phyloP scores from a whole-genome alignment of 2,797 vertebrate genomes.

The Enoplosus armatus region DNA sequence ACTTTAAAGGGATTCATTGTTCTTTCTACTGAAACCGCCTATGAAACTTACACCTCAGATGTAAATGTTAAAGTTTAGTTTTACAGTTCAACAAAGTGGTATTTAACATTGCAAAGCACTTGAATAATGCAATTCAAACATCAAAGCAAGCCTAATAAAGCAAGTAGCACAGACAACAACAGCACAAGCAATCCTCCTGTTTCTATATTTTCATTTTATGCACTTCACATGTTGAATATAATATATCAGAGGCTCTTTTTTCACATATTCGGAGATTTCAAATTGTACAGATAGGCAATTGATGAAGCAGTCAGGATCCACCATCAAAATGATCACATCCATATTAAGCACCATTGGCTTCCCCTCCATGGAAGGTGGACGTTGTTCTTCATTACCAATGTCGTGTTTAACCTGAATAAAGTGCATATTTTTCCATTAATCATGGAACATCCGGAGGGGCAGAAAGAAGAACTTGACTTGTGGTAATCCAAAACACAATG shows the following conservation, averaged over 20 bases:
- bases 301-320: background rate
- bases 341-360: background rate
- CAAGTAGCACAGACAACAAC: background rate
- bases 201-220: constrained; percentile 2
- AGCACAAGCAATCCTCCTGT: background rate
- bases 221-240: background rate
- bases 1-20: background rate
- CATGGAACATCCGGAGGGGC: background rate
- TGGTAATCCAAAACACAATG: constrained; percentile 13
- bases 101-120: constrained; percentile 12
- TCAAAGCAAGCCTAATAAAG: constrained; percentile 17
- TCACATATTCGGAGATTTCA: background rate
- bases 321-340: background rate
- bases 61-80: background rate
- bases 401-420: constrained; percentile 13
- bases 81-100: background rate
- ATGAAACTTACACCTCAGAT: background rate
- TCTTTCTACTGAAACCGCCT: background rate
- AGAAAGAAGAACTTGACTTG: constrained; percentile 1
- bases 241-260: background rate
- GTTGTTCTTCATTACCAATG: background rate
- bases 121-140: background rate
- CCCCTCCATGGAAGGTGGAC: background rate
- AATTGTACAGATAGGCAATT: background rate
- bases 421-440: constrained; percentile 3